phyloP scores from a whole-genome alignment of 2,113 vertebrate species.

The Crotalus horridus region DNA sequence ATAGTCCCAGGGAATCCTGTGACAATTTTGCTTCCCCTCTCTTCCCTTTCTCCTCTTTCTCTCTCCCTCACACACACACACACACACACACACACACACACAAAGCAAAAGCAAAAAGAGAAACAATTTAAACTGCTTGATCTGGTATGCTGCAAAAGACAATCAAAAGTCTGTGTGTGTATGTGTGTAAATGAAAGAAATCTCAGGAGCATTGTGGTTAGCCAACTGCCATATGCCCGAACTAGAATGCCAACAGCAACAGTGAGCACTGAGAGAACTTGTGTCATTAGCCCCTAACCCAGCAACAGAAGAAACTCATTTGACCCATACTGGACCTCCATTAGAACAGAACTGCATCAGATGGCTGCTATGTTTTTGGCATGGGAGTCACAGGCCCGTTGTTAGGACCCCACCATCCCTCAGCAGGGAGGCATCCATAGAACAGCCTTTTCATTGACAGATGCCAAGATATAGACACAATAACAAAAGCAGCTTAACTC shows the following conservation, averaged over 20 bases:
- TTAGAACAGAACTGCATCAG: constrained; percentile 98
- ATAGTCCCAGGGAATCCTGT: neutral
- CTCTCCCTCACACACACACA: neutral
- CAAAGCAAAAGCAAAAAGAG: neutral
- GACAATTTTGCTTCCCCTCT: neutral
- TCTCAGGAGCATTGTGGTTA: constrained; percentile 70
- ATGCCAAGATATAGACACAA: constrained; percentile 74
- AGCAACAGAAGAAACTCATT: constrained; percentile 95
- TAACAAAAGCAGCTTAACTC: constrained; percentile 43
- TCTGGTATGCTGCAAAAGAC: neutral
- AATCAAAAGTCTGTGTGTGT: neutral
- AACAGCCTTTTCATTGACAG: constrained; percentile 75
- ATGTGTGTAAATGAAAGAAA: constrained; percentile 35
- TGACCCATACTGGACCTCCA: constrained; percentile 99
- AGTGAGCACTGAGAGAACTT: constrained; percentile 85
- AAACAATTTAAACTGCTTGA: constrained; percentile 15
- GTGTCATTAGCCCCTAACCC: constrained; percentile 94
- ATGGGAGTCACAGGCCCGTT: constrained; percentile 68
- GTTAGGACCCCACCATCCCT: constrained; percentile 72
- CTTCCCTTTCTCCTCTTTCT: too few relatives aligned
- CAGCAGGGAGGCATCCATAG: constrained; percentile 73
- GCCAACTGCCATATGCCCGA: constrained; percentile 92
- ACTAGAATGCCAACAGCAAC: constrained; percentile 81
- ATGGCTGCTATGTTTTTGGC: constrained; percentile 85
- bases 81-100: neutral